Base-by-base conservation (phyloP, 2,113 vertebrate genomes). In the Anarhynchus alexandrinus region DNA sequence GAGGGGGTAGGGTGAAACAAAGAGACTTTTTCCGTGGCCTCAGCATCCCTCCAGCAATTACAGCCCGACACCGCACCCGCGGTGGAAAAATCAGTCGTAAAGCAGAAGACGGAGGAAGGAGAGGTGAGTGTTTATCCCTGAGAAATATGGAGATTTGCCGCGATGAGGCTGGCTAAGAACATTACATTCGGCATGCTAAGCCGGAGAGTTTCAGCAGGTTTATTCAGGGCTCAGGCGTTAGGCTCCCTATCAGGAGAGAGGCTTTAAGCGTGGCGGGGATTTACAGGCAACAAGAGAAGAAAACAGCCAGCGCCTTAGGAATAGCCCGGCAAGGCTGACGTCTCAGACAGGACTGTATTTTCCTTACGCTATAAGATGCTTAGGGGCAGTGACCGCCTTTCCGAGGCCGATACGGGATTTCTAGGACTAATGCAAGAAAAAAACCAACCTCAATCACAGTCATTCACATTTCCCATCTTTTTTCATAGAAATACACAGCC, bases 81-180 rank as follows among this genome's bases (percentile, higher is more conserved):
- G 0, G 69, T n/a, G 42, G 55, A 30, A 83, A 70, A 81, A 21
- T 19, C 74, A 43, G 23, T 8, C 67, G 15, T 15, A 9, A 21
- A 86, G 86, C 65, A 66, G 94, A 34, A 93, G 40, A 10, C 4
- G 25, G 81, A 52, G 73, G 52, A 82, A 93, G 89, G 81, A 91
- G 95, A 95, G 87, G 93, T 67, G 93, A 90, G 70, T 30, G 81
- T 94, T 96, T 80, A 96, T 96, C 95, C 93, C 89, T 4, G 47
- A 15, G 73, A 57, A 96, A 96, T 79, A 69, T 19, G 92, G 82
- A 94, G 89, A 94, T 95, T 97, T 94, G 87, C 80, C 3, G 5
- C 43, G 74, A 84, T 77, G 86, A 95, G 86, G 94, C 92, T 90
- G 85, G 32, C 94, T 94, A 78, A 94, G 95, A 95, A 91, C 81